Percentiles rank a stretch among this genome's conserved stretches.
phyloP scores from a whole-genome alignment of 2,797 vertebrate species.

The Alectoris magna region DNA sequence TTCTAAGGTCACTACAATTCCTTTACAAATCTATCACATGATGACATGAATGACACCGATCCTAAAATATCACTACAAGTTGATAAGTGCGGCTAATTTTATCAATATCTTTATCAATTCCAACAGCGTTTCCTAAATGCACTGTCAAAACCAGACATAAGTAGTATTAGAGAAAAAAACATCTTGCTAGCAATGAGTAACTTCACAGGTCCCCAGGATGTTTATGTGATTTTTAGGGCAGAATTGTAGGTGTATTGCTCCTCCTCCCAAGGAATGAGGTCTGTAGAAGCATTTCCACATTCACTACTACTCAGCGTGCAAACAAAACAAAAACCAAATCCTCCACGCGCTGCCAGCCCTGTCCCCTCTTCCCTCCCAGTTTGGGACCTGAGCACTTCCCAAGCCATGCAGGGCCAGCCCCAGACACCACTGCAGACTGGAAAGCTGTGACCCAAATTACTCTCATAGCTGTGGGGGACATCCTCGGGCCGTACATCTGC shows the following conservation, averaged over 20 bases:
- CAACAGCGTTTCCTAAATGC: background rate
- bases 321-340: background rate
- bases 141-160: background rate
- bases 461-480: background rate
- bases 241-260: background rate
- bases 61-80: background rate
- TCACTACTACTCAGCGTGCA: background rate
- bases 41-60: background rate
- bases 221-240: background rate
- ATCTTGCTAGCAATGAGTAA: rapidly evolving
- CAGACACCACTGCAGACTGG: background rate
- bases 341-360: rapidly evolving
- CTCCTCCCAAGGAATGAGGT: background rate
- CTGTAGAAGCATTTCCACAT: background rate
- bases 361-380: rapidly evolving
- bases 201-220: rapidly evolving
- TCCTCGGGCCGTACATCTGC: background rate
- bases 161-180: background rate
- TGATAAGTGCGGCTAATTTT: background rate
- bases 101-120: constrained; percentile 4
- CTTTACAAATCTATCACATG: background rate
- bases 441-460: rapidly evolving
- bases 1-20: background rate
- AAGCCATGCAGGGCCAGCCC: rapidly evolving
- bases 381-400: rapidly evolving